Percentiles rank a stretch among this genome's conserved stretches.
phyloP scores from a whole-genome alignment of 1,140 invertebrate genomes.

The Semibalanus balanoides region DNA sequence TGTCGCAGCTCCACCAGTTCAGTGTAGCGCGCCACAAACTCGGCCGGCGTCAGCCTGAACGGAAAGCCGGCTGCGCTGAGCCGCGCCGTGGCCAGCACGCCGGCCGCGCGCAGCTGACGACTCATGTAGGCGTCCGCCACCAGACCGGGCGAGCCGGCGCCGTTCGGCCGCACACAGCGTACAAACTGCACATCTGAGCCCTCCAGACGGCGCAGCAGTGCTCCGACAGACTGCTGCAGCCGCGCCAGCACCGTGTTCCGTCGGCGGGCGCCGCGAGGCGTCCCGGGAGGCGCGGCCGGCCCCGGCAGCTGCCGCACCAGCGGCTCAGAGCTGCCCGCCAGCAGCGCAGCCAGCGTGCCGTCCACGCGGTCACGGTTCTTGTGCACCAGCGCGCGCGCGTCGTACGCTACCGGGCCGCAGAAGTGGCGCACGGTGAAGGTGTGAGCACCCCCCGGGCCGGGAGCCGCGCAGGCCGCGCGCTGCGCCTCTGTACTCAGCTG shows the following conservation, averaged over 20 bases:
- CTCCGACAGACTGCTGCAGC: background rate
- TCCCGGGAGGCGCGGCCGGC: background rate
- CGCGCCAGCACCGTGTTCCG: background rate
- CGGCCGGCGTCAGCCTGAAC: conserved; percentile 57
- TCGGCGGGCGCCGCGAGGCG: too few relatives aligned
- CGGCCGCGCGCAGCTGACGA: background rate
- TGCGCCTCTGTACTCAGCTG: conserved; percentile 30
- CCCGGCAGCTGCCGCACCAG: conserved; percentile 15
- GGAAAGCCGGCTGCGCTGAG: conserved; percentile 43
- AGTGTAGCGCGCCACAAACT: conserved; percentile 58
- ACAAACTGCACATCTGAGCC: background rate
- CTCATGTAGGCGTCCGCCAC: background rate
- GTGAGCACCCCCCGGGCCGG: conserved; percentile 13
- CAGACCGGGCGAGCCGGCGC: background rate
- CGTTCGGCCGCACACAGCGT: background rate
- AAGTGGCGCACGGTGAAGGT: conserved; percentile 31
- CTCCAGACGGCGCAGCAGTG: background rate
- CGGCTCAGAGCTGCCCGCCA: conserved; percentile 16
- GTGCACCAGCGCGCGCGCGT: conserved; percentile 27
- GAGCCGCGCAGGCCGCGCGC: conserved; percentile 21
- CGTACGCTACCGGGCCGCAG: conserved; percentile 30
- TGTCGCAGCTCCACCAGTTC: background rate
- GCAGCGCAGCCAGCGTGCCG: conserved; percentile 16
- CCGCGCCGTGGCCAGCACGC: background rate
- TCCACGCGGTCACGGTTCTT: conserved; percentile 33